Evolutionary conservation across 2,888 invertebrate species (phyloP).

Genomic region (Lasius platythorax): DNA sequence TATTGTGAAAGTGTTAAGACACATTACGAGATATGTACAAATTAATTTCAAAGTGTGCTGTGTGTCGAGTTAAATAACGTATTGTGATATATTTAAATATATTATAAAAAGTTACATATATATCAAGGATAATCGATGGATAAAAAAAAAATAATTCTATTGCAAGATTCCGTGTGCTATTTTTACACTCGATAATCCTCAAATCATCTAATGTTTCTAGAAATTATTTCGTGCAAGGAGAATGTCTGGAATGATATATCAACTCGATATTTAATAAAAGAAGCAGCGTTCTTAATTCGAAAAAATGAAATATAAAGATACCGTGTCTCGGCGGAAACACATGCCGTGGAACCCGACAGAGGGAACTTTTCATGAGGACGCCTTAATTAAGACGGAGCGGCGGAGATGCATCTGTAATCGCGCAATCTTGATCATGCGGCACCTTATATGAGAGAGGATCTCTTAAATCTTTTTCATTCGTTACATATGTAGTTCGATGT

Average conservation of each 20-base stretch:
- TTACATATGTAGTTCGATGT: constrained; percentile 23
- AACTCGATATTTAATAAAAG: background rate
- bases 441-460: constrained; percentile 14
- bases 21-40: constrained; percentile 6
- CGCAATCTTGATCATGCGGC: constrained; percentile 30
- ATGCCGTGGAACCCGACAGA: background rate
- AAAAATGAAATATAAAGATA: constrained; percentile 29
- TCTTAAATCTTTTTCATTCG: constrained; percentile 29
- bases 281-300: background rate
- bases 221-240: background rate
- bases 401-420: constrained; percentile 18
- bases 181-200: background rate
- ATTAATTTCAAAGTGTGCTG: background rate
- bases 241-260: background rate
- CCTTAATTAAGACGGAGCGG: constrained; percentile 63
- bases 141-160: background rate
- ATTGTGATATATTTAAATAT: background rate
- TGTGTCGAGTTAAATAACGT: background rate
- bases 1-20: background rate
- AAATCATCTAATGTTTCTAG: background rate
- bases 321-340: background rate
- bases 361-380: constrained; percentile 44
- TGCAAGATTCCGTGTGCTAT: background rate
- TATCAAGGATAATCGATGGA: background rate
- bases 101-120: background rate